Evolutionary conservation across 2,888 invertebrate species (phyloP).

Genomic region (Cerceris rybyensis): DNA sequence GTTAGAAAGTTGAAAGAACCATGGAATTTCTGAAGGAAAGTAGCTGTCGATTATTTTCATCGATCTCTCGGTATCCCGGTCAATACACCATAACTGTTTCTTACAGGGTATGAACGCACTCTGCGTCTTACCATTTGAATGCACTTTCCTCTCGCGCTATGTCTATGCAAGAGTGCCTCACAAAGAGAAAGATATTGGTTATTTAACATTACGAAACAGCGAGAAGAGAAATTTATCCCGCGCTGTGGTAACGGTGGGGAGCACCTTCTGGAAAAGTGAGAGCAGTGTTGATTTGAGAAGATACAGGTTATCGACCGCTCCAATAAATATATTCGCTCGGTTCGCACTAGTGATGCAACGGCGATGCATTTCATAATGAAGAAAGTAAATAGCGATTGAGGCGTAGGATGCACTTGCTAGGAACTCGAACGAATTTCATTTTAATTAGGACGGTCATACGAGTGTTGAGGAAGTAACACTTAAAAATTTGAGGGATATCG

Average conservation of each 20-base stretch:
- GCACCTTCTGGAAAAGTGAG: slow-evolving; percentile 49
- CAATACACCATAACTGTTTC: slow-evolving; percentile 1
- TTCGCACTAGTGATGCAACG: slow-evolving; percentile 20
- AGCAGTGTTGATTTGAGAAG: slow-evolving; percentile 52
- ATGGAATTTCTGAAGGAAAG: too few relatives aligned
- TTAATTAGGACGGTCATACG: background rate
- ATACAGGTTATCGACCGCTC: slow-evolving; percentile 63
- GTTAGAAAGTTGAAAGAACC: too few relatives aligned
- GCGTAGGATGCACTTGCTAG: slow-evolving; percentile 15
- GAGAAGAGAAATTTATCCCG: slow-evolving; percentile 55
- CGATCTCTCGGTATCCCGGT: background rate
- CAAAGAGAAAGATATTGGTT: slow-evolving; percentile 52
- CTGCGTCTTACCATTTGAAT: slow-evolving; percentile 18
- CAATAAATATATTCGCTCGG: slow-evolving; percentile 50
- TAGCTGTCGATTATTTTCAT: too few relatives aligned
- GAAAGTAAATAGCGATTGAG: slow-evolving; percentile 29
- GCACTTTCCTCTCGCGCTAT: slow-evolving; percentile 42
- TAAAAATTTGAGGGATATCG: too few relatives aligned
- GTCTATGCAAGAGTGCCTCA: slow-evolving; percentile 20
- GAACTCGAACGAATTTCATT: too few relatives aligned
- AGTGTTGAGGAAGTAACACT: background rate
- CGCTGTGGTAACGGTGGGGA: slow-evolving; percentile 6
- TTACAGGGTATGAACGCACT: background rate
- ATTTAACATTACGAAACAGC: slow-evolving; percentile 58
- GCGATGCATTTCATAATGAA: slow-evolving; percentile 37